Evolutionary conservation across 2,113 vertebrate genomes (phyloP).

Genomic region (Ammodytes dubius): DNA sequence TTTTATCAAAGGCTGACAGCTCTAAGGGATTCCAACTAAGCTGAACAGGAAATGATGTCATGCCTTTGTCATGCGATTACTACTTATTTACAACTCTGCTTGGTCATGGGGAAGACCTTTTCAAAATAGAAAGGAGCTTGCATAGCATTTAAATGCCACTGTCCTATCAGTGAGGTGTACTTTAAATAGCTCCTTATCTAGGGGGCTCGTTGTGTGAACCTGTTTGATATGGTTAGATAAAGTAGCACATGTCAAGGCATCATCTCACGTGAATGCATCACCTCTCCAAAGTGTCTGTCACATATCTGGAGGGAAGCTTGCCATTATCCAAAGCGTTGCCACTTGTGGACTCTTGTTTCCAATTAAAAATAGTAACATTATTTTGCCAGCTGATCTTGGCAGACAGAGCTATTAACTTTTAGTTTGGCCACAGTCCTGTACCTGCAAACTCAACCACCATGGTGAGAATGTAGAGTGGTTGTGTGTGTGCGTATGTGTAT

Average conservation of each 20-base stretch:
- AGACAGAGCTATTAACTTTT: constrained; percentile 61
- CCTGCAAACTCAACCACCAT: constrained; percentile 54
- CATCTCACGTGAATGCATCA: constrained; percentile 42
- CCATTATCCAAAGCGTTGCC: constrained; percentile 42
- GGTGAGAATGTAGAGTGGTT: constrained; percentile 56
- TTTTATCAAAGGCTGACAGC: constrained; percentile 41
- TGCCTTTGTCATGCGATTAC: constrained; percentile 43
- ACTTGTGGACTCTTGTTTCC: constrained; percentile 48
- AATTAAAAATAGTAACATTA: constrained; percentile 71
- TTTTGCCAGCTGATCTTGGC: constrained; percentile 68
- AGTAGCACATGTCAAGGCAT: constrained; percentile 33
- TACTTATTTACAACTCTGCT: constrained; percentile 44
- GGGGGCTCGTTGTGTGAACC: constrained; percentile 5
- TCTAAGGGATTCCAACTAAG: constrained; percentile 45
- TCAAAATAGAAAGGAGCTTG: constrained; percentile 12
- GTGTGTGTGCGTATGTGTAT: constrained; percentile 19
- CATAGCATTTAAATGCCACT: constrained; percentile 22
- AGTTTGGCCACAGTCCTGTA: constrained; percentile 65
- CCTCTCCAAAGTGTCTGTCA: constrained; percentile 50
- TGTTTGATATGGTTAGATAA: constrained; percentile 22
- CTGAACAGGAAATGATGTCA: constrained; percentile 64
- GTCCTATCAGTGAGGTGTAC: not conserved
- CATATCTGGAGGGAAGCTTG: constrained; percentile 49
- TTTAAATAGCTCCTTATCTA: constrained; percentile 39
- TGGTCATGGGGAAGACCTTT: constrained; percentile 33